Base-by-base conservation (phyloP, 2,888 invertebrate species). In the Stratiomys singularior region DNA sequence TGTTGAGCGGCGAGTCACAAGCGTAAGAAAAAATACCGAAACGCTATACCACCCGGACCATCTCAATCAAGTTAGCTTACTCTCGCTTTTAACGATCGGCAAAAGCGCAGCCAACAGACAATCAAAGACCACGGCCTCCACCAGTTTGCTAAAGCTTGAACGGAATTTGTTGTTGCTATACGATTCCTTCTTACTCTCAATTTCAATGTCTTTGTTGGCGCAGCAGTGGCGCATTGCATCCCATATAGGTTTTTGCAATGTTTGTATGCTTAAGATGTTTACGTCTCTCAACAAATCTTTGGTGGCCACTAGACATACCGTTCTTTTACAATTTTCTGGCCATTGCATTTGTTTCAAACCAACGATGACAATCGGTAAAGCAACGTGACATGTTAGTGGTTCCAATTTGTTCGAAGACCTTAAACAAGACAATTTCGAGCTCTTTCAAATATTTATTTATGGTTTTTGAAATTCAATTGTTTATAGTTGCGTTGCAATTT, bases 181-280 rank as follows among this genome's bases (percentile, higher is more conserved):
- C n/a, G 63, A 37, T 37, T 25, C 28, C 37, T 30, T 66, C 66
- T 66, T 64, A 64, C 66, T 66, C 66, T 66, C 44, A 37, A 15
- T 66, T 37, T 27, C 21, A 30, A 30, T 64, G 44, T 37, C 44
- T 66, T 30, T 18, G 66, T 66, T 37, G 44, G 21, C 5, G 44
- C 66, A 21, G 66, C 21, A 66, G 18, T 44, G 37, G 37, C 37
- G 3, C 9, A 3, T 3, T 37, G 37, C 37, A 37, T 37, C 37
- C 9, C 9, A 9, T 37, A 5, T 63, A 15, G 25, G 25, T 66
- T 66, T 66, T 66, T 37, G 66, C 66, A 66, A 66, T 66, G 30
- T 64, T 64, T 64, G n/a, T 30, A 27, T 7, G 30, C 30, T 64
- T 37, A 66, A 30, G 44, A 66, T 66, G 11, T 66, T 66, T 37